A percentile compares a stretch with the other conserved stretches of the same genome.
Evolutionary conservation across 1,140 invertebrate species (phyloP).

Genomic region (Harlomillsia oculata): DNA sequence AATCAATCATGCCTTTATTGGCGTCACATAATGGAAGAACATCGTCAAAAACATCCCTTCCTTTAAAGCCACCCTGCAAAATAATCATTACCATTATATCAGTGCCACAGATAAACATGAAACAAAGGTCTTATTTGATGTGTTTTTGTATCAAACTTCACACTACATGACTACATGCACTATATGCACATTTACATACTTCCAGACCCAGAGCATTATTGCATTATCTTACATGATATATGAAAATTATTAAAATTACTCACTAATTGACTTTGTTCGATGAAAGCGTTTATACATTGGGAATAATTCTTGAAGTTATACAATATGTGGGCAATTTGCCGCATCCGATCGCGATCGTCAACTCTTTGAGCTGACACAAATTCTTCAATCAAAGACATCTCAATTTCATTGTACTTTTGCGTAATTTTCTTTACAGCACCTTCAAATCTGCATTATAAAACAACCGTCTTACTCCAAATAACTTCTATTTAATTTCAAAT

Average conservation of each 20-base stretch:
- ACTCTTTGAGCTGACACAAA: slow-evolving; percentile 78
- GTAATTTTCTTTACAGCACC: slow-evolving; percentile 80
- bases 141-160: too few species aligned
- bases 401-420: slow-evolving; percentile 91
- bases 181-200: neutral
- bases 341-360: slow-evolving; percentile 80
- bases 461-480: neutral
- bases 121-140: too few species aligned
- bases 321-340: slow-evolving; percentile 79
- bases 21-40: slow-evolving; percentile 81
- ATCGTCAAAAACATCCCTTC: slow-evolving; percentile 82
- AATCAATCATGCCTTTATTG: slow-evolving; percentile 76
- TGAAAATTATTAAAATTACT: slow-evolving; percentile 26
- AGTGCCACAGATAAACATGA: neutral
- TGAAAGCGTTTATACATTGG: slow-evolving; percentile 91
- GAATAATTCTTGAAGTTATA: slow-evolving; percentile 94
- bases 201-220: neutral
- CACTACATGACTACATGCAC: too few species aligned
- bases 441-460: slow-evolving; percentile 60
- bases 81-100: slow-evolving; percentile 17
- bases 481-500: slow-evolving; percentile 20
- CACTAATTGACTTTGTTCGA: slow-evolving; percentile 90
- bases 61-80: slow-evolving; percentile 55
- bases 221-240: neutral
- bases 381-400: slow-evolving; percentile 84